Evolutionary conservation across 1,140 invertebrate species (phyloP).

Genomic region (Drosophila mauritiana): DNA sequence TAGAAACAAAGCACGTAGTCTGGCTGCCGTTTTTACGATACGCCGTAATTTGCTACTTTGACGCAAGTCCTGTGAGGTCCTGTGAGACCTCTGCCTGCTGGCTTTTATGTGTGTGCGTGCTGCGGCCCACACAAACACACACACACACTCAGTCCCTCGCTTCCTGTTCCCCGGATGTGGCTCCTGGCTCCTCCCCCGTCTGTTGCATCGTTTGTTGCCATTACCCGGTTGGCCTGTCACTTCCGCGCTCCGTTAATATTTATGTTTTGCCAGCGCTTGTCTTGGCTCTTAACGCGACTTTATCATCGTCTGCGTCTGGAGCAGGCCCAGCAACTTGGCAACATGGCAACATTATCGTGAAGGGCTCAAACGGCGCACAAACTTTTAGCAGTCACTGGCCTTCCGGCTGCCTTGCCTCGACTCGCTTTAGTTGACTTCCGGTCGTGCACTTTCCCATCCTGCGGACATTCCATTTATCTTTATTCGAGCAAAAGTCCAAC

Average conservation of each 20-base stretch:
- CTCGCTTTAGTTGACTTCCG: constrained; percentile 39
- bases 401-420: constrained; percentile 45
- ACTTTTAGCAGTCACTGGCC: constrained; percentile 55
- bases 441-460: constrained; percentile 49
- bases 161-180: constrained; percentile 9
- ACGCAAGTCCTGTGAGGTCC: constrained; percentile 49
- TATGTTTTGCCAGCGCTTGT: constrained; percentile 70
- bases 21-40: constrained; percentile 62
- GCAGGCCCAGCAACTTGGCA: constrained; percentile 12
- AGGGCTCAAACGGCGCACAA: constrained; percentile 28
- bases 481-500: constrained; percentile 35
- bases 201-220: constrained; percentile 72
- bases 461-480: constrained; percentile 61
- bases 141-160: not conserved
- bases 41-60: constrained; percentile 74
- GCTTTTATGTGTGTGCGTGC: constrained; percentile 67
- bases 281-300: constrained; percentile 44
- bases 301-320: constrained; percentile 41
- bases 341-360: constrained; percentile 28
- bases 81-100: constrained; percentile 17
- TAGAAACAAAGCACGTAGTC: constrained; percentile 62
- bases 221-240: constrained; percentile 69
- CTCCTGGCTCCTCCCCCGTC: not conserved
- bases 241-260: constrained; percentile 73
- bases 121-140: constrained; percentile 13